Evolutionary conservation across 2,113 vertebrate species (phyloP), one percentile per base, ranked within the genome.

Genomic region (Macrotus californicus): DNA sequence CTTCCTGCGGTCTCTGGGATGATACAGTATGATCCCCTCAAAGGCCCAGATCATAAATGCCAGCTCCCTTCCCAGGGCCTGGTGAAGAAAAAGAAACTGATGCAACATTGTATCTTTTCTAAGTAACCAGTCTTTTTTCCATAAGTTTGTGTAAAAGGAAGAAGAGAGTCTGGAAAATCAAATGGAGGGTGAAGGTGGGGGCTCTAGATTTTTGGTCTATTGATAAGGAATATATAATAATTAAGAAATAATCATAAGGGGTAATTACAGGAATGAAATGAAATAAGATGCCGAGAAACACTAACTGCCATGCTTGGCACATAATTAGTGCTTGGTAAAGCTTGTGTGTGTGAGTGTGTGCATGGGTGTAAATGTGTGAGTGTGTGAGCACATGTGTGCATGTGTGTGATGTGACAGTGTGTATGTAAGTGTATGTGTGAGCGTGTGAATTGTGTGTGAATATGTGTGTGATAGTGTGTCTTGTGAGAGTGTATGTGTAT

Each of bases 91-190:
- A 85, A 69, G 72, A 88, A 77, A 69, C 77, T 36, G 61, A 29
- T 64, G 81, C 61, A 91, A 94, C 88, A 64, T 82, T 61, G 26
- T 61, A 22, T 75, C 48, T 95, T 97, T 90, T 88, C 61, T 77
- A 82, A 90, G 94, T 81, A 95, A 88, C 36, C 73, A 73, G 24
- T 59, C 75, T 48, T 96, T 94, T 89, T 96, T 56, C 29, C 89
- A 43, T 46, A 81, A 83, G 72, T 85, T 70, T 92, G 39, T 82
- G 67, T 93, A 75, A 94, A 96, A 94, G 54, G 93, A 82, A 94
- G 84, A 82, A 86, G 77, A 70, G 39, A 85, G 21, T 85, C 72
- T 56, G n/a, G 52, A 81, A 94, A 93, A 43, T 41, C 19, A 84
- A 87, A 48, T 48, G 24, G 22, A 86, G 14, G 26, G 26, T 59